Percentiles rank a stretch among this genome's conserved stretches.
phyloP scores from a whole-genome alignment of 2,113 vertebrate species.

The Otocyon megalotis region DNA sequence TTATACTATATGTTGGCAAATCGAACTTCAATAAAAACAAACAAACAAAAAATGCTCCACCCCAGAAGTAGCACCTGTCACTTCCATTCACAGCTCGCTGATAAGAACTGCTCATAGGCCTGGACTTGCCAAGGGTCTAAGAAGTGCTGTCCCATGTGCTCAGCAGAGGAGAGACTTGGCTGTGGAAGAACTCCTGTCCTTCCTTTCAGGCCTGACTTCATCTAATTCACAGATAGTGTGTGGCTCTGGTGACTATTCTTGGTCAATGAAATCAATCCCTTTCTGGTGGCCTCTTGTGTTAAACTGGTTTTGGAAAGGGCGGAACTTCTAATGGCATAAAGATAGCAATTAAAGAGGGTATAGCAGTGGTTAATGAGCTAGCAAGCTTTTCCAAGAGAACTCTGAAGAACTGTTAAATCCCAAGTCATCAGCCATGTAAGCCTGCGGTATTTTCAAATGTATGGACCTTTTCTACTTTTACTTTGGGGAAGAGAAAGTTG shows the following conservation, averaged over 20 bases:
- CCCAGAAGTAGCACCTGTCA: not conserved
- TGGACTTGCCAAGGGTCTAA: not conserved
- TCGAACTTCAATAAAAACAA: too few relatives aligned
- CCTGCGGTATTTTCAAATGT: not conserved
- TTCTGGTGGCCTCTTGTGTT: not conserved
- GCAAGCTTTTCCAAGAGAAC: constrained; percentile 23
- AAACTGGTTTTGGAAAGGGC: not conserved
- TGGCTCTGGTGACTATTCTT: not conserved
- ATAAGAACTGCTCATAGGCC: not conserved
- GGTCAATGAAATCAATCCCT: constrained; percentile 17
- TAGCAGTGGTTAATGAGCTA: constrained; percentile 32
- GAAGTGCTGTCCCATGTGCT: not conserved
- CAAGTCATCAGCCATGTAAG: not conserved
- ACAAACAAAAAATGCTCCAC: accelerated
- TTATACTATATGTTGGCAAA: too few relatives aligned
- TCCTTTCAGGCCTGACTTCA: not conserved
- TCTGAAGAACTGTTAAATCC: not conserved
- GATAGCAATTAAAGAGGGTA: constrained; percentile 37
- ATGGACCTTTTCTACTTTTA: not conserved
- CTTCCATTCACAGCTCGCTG: not conserved
- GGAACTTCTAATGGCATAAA: not conserved
- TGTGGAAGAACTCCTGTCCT: not conserved
- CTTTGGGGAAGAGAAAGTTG: not conserved
- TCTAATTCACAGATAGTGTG: not conserved
- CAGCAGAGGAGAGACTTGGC: not conserved